Percentiles rank a stretch among this genome's conserved stretches.
These are phyloP conservation scores for Drosophila jambulina DNA, from an alignment of 1,140 invertebrate species.

Conservation along the genomic window DNA sequence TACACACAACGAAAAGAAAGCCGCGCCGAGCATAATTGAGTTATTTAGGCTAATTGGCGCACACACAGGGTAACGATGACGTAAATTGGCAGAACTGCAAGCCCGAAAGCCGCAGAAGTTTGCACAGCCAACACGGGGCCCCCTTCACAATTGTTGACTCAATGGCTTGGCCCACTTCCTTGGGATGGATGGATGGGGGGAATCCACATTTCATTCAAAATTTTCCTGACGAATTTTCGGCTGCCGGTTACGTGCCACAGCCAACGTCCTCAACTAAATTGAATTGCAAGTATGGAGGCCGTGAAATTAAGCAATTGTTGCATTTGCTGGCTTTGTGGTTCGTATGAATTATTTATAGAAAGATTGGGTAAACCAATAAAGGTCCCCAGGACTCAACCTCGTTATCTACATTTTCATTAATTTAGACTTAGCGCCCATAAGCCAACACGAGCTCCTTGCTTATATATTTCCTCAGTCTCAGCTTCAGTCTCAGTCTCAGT, in stretches of 20 bases:
- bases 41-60: slow-evolving; percentile 76
- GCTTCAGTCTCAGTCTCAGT: not conserved
- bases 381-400: not conserved
- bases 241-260: slow-evolving; percentile 52
- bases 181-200: not conserved
- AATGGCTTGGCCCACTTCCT: slow-evolving; percentile 8
- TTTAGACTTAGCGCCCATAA: slow-evolving; percentile 18
- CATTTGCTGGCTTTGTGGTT: not conserved
- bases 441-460: not conserved
- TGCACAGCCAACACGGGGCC: slow-evolving; percentile 49
- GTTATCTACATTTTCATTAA: slow-evolving; percentile 26
- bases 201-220: slow-evolving; percentile 53
- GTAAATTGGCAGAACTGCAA: slow-evolving; percentile 58
- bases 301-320: slow-evolving; percentile 36
- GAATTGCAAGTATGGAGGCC: slow-evolving; percentile 14
- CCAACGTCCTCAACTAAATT: slow-evolving; percentile 17
- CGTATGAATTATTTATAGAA: slow-evolving; percentile 8
- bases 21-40: slow-evolving; percentile 67
- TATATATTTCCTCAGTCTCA: slow-evolving; percentile 2
- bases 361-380: slow-evolving; percentile 13
- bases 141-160: slow-evolving; percentile 27
- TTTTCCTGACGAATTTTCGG: slow-evolving; percentile 49
- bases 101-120: slow-evolving; percentile 58
- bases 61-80: slow-evolving; percentile 27
- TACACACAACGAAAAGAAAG: slow-evolving; percentile 25